Base-by-base conservation (phyloP, 2,113 vertebrate genomes). In the Eurypyga helias region DNA sequence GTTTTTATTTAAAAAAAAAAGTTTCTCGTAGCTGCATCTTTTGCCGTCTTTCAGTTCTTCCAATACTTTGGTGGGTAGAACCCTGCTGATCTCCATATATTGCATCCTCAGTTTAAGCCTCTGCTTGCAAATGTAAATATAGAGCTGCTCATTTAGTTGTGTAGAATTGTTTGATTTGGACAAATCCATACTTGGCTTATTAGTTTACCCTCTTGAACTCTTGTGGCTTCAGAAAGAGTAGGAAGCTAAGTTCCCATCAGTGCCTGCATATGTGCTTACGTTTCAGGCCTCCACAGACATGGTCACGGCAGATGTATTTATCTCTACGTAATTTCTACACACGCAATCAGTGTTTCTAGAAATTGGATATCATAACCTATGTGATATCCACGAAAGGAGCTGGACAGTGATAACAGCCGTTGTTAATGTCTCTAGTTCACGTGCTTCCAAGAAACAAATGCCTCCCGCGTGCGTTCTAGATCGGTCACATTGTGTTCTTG, bases 1-100 rank as follows among this genome's bases (percentile, higher is more conserved):
- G 43, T 92, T 97, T 93, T 97, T 93, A 73, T 72, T 95, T 78
- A 4, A 6, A 46, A 57, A 64, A 54, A 51, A 71, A 58, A 69
- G 21, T 69, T 73, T 97, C 87, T 96, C 95, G 93, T 85, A 89
- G 67, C 65, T 93, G 25, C 73, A 34, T 96, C 80, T 90, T 90
- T 31, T 83, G 33, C 83, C 51, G 34, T 77, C 70, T 93, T 92
- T 87, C 52, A 78, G 81, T 91, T 89, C 36, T 82, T 87, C 7
- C 23, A 67, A 5, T 80, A 43, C 61, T 94, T 89, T 36, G 52
- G 71, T 89, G 85, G 88, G 90, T 89, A 91, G 84, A 95, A 95
- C 38, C 25, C 19, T 79, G 60, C 91, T 90, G 87, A 90, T 96
- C 76, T 81, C 73, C 45, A 92, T 76, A 91, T 95, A 95, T 23